Percentiles rank a stretch among this genome's conserved stretches.
phyloP scores from a whole-genome alignment of 2,797 vertebrate species.

The Onychomys torridus region DNA sequence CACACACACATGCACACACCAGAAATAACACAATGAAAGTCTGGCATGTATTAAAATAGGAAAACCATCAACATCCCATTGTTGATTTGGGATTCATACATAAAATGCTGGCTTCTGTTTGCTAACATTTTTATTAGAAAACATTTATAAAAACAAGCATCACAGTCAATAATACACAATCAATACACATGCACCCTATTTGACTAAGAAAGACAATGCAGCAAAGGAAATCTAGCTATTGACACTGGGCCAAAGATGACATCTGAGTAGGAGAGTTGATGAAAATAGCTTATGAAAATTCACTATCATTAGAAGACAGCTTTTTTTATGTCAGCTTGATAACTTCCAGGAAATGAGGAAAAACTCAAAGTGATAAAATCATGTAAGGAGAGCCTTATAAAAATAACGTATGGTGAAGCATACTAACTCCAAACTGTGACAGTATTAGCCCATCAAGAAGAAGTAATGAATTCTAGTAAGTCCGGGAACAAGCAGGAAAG shows the following conservation, averaged over 20 bases:
- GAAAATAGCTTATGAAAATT: constrained; percentile 69
- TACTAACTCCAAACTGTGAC: constrained; percentile 24
- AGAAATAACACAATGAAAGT: background rate
- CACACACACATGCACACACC: background rate
- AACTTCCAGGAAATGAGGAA: constrained; percentile 69
- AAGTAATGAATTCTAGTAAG: constrained; percentile 65
- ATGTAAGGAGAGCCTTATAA: constrained; percentile 40
- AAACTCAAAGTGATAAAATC: constrained; percentile 71
- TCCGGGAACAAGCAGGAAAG: constrained; percentile 49
- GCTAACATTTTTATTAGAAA: constrained; percentile 6
- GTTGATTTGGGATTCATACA: constrained; percentile 15
- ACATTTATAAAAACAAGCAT: constrained; percentile 25
- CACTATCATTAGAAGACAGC: constrained; percentile 57
- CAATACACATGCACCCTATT: constrained; percentile 34
- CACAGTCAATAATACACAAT: background rate
- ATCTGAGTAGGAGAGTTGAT: constrained; percentile 28
- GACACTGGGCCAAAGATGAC: constrained; percentile 27
- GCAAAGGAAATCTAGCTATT: constrained; percentile 40
- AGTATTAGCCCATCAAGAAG: constrained; percentile 60
- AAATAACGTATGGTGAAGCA: constrained; percentile 51
- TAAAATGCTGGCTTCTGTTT: constrained; percentile 38
- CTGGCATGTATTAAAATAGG: background rate
- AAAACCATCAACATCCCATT: background rate
- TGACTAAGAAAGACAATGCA: constrained; percentile 24
- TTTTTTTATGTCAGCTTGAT: constrained; percentile 62